phyloP scores from a whole-genome alignment of 2,113 vertebrate species.

The Mustela nigripes region DNA sequence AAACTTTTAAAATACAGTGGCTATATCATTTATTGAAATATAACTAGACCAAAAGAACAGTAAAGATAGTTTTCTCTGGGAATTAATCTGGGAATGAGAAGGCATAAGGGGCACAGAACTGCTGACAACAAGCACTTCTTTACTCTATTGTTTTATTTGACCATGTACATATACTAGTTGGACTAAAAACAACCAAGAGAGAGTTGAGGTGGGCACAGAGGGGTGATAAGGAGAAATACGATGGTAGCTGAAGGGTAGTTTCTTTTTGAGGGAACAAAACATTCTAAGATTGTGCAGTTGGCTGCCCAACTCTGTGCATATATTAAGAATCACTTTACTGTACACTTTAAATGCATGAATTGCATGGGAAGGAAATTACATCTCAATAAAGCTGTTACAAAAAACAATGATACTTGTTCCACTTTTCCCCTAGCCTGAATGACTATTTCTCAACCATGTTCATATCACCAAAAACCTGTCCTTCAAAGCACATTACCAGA shows the following conservation, averaged over 20 bases:
- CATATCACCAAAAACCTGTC: background rate
- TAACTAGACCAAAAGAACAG: background rate
- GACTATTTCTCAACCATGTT: constrained; percentile 10
- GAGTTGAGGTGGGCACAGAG: background rate
- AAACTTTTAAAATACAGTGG: background rate
- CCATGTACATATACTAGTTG: background rate
- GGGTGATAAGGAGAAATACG: background rate
- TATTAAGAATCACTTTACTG: background rate
- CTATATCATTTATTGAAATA: background rate
- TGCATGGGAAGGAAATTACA: background rate
- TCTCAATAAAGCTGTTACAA: background rate
- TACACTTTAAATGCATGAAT: background rate
- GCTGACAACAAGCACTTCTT: background rate
- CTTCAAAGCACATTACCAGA: background rate
- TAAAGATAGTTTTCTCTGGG: background rate
- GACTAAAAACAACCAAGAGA: background rate
- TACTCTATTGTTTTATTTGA: background rate
- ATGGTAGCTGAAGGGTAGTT: background rate
- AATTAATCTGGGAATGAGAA: background rate
- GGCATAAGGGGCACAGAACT: background rate
- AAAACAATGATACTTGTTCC: background rate
- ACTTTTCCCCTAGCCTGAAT: background rate
- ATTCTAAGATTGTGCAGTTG: background rate
- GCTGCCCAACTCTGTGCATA: background rate
- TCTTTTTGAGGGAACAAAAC: background rate